Evolutionary conservation across 1,140 invertebrate species (phyloP), one percentile per base, ranked within the genome.

Genomic region (Semibalanus balanoides): DNA sequence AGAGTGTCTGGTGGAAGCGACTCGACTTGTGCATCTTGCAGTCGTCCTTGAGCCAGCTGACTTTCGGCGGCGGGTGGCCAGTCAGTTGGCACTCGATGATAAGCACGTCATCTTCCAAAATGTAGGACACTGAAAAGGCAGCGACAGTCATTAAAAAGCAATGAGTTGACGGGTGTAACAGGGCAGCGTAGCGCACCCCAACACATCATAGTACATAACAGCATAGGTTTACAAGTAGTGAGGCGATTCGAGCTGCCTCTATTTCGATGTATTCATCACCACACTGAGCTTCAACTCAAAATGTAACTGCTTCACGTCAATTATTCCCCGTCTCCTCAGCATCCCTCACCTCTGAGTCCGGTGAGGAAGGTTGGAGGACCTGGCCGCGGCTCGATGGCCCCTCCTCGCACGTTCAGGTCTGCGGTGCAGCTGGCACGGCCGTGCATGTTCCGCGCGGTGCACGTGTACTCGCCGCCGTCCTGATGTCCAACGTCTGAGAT

Each of bases 31-130:
- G 77, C 30, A 84, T 79, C 25, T 90, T 81, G 72, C 85, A 81
- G 30, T 87, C 89, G 79, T 93, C 89, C 83, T 92, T 93, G 71
- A 90, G 81, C 93, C 93, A 95, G 29, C 88, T 88, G 73, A 94
- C 88, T 1, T 84, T 86, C 0, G 92, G 90, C 30, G 85, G 82
- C 9, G 91, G 90, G 80, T 90, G 86, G 72, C 89, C 90, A 78
- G 88, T 87, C 71, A 93, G 88, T 76, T 88, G 86, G 80, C 92
- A 93, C 83, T 94, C 91, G 78, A 95, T 83, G 40, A 89, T 85
- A 76, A 93, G 83, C 82, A 92, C 89, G 84, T 92, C 89, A 80
- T 90, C 89, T 64, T 87, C 84, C 72, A 35, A 31, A 76, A 51
- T 76, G 81, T 43, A 72, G 11, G 28, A 29, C 70, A 72, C 70